A percentile compares a stretch with the other conserved stretches of the same genome.
phyloP scores from a whole-genome alignment of 2,113 vertebrate genomes.

The Nettapus auritus region DNA sequence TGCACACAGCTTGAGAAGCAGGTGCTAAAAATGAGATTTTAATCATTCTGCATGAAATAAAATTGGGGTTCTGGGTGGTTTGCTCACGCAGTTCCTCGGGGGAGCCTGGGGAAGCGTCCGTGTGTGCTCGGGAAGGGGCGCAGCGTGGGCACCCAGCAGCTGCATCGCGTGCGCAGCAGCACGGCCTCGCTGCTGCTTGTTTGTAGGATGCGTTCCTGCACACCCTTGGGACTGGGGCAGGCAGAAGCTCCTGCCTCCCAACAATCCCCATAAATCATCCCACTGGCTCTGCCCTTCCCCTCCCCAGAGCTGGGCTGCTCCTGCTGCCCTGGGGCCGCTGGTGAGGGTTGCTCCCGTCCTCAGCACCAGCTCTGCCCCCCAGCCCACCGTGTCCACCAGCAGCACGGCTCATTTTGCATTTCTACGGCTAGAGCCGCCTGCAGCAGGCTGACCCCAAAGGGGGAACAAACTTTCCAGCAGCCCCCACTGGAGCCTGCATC shows the following conservation, averaged over 20 bases:
- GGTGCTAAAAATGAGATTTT: background rate
- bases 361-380: background rate
- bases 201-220: background rate
- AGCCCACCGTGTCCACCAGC: background rate
- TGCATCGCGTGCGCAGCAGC: background rate
- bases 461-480: background rate
- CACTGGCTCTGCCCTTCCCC: background rate
- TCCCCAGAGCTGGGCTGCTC: background rate
- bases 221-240: background rate
- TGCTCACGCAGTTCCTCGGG: background rate
- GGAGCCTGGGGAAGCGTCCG: background rate
- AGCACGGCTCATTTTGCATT: background rate
- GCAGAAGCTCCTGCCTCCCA: background rate
- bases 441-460: rapidly evolving
- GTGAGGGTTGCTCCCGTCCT: background rate
- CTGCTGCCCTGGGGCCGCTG: background rate
- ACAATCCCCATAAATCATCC: background rate
- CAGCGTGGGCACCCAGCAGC: rapidly evolving
- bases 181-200: rapidly evolving
- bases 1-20: background rate
- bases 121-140: rapidly evolving
- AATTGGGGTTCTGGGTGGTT: background rate
- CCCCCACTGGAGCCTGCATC: background rate
- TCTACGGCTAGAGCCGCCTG: background rate
- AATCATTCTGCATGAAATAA: background rate